These are phyloP conservation scores for Dicrurus megarhynchus DNA, from an alignment of 2,113 vertebrate species.

Conservation along the genomic window DNA sequence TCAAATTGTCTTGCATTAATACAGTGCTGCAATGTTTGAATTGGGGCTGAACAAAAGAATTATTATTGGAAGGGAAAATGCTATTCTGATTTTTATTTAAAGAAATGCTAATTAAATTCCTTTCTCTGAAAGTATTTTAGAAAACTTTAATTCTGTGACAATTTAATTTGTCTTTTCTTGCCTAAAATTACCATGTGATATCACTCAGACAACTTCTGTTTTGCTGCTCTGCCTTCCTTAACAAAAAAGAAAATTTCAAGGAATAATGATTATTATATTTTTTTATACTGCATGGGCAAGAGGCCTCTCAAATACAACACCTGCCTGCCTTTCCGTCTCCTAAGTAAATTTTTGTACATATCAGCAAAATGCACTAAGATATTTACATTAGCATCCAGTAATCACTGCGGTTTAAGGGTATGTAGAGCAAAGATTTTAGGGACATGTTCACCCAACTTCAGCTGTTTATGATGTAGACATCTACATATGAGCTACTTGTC, in stretches of 20 bases:
- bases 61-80: neutral
- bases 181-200: neutral
- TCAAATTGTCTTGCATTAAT: slow-evolving; percentile 37
- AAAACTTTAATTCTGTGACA: neutral
- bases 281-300: neutral
- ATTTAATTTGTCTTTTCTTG: neutral
- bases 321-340: neutral
- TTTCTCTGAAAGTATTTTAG: neutral
- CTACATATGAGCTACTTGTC: neutral
- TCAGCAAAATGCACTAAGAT: neutral
- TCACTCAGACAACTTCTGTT: neutral
- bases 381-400: neutral
- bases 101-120: slow-evolving; percentile 23
- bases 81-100: neutral
- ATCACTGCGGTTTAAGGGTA: neutral
- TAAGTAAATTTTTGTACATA: neutral
- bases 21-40: neutral
- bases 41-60: slow-evolving; percentile 23
- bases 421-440: neutral
- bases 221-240: neutral
- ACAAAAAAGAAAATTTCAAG: neutral
- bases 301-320: neutral
- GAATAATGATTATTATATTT: neutral
- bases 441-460: neutral
- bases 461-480: neutral